Evolutionary conservation across 2,888 invertebrate species (phyloP).

Genomic region (Cantharis flavilabris): DNA sequence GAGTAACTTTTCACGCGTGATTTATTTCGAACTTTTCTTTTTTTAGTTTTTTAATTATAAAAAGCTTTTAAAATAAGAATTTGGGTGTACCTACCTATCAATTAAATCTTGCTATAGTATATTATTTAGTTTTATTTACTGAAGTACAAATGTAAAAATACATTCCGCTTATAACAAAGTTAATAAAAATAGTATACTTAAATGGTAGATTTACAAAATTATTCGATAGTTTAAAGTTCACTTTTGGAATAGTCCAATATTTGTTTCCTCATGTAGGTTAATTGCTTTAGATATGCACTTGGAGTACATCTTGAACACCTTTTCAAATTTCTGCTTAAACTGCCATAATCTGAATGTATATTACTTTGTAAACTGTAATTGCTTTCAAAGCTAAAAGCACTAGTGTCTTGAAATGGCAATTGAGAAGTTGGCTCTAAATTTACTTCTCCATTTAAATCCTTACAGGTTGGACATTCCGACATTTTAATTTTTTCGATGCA

Average conservation of each 20-base stretch:
- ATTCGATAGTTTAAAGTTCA: conserved; percentile 40
- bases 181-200: neutral
- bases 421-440: neutral
- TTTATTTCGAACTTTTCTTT: neutral
- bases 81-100: neutral
- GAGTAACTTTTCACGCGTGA: neutral
- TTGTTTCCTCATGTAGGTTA: conserved; percentile 61
- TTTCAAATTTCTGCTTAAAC: conserved; percentile 45
- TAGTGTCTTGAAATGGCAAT: neutral
- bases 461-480: neutral
- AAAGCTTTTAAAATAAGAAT: neutral
- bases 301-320: conserved; percentile 53
- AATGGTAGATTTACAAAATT: neutral
- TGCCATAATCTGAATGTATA: conserved; percentile 54
- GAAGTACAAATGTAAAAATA: conserved; percentile 6
- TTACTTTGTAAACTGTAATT: conserved; percentile 49
- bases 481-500: conserved; percentile 38
- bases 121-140: neutral
- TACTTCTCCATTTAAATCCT: neutral
- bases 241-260: conserved; percentile 60
- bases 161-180: neutral
- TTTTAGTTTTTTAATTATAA: neutral
- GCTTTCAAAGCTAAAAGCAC: conserved; percentile 5
- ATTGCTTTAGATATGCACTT: conserved; percentile 63
- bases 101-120: neutral